Evolutionary conservation across 2,888 invertebrate genomes (phyloP).

Genomic region (Pandemis cinnamomeana): DNA sequence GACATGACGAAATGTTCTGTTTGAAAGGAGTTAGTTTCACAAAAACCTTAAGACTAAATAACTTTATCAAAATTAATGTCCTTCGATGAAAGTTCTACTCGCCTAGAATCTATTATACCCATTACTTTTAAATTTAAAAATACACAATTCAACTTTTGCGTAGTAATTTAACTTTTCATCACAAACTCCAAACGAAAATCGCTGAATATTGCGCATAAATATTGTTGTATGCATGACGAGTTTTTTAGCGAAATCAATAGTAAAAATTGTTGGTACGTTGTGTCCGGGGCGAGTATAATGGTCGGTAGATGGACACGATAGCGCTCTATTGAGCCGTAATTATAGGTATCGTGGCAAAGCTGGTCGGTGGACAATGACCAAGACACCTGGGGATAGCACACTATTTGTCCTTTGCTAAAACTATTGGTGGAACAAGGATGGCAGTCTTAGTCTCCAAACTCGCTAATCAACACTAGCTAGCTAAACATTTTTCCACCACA

Average conservation of each 20-base stretch:
- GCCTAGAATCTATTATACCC: neutral
- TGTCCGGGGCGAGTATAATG: constrained; percentile 69
- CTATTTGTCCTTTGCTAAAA: neutral
- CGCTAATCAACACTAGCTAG: neutral
- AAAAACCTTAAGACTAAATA: neutral
- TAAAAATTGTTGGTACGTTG: constrained; percentile 62
- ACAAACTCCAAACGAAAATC: neutral
- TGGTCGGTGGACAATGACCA: constrained; percentile 53
- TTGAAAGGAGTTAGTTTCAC: neutral
- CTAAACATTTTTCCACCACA: too few relatives aligned
- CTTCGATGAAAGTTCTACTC: neutral
- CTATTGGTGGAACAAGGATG: neutral
- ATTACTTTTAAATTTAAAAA: neutral
- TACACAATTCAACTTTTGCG: too few relatives aligned
- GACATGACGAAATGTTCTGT: neutral
- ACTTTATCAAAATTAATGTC: neutral
- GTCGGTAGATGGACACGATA: constrained; percentile 77
- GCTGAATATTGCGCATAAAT: constrained; percentile 25
- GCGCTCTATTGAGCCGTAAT: constrained; percentile 63
- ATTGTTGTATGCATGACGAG: constrained; percentile 52
- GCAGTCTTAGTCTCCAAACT: neutral
- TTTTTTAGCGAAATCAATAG: constrained; percentile 77
- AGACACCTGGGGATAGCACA: constrained; percentile 45
- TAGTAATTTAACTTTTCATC: too few relatives aligned
- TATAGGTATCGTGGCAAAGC: constrained; percentile 81